Percentiles rank a stretch among this genome's conserved stretches.
Evolutionary conservation across 2,113 vertebrate species (phyloP).

Genomic region (Carassius auratus): DNA sequence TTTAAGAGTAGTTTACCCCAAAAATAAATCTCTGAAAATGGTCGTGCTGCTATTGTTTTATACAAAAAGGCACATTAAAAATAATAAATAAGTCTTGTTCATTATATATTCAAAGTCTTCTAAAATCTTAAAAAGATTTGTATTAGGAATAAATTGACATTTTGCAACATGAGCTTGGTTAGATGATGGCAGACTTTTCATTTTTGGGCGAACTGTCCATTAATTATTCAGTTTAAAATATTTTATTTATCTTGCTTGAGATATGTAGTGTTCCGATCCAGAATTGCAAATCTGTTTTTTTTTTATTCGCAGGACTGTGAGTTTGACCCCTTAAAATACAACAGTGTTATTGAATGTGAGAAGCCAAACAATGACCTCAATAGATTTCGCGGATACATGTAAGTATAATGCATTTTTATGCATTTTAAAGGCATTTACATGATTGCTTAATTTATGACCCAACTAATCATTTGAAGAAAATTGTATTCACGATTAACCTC

Average conservation of each 20-base stretch:
- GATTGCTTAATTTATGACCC: background rate
- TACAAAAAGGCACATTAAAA: background rate
- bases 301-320: slow-evolving; percentile 84
- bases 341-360: slow-evolving; percentile 94
- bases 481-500: background rate
- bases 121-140: background rate
- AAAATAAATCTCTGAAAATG: no score
- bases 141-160: background rate
- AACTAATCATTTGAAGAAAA: no score
- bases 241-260: no score
- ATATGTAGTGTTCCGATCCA: background rate
- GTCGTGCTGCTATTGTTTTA: background rate
- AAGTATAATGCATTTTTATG: slow-evolving; percentile 72
- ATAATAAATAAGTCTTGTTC: background rate
- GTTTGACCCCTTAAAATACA: slow-evolving; percentile 92
- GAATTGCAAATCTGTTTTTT: background rate
- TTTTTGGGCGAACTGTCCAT: no score
- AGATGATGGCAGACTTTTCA: background rate
- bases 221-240: background rate
- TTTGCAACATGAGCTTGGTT: background rate
- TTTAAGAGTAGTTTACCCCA: background rate
- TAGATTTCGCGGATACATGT: slow-evolving; percentile 95
- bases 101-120: background rate
- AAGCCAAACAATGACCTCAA: slow-evolving; percentile 96
- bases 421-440: background rate